Evolutionary conservation across 2,888 invertebrate species (phyloP).

Genomic region (Drosophila leonis): DNA sequence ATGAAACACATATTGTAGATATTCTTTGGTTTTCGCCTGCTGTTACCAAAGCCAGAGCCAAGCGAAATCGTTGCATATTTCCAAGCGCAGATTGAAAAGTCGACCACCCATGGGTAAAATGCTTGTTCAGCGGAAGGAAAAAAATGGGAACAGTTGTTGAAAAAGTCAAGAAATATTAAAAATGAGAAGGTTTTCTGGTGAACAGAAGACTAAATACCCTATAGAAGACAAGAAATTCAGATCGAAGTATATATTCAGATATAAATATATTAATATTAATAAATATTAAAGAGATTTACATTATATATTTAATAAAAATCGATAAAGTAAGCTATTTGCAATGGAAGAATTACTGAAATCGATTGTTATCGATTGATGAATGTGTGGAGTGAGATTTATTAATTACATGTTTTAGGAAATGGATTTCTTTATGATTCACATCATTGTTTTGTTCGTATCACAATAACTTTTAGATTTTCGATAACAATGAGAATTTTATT

Average conservation of each 20-base stretch:
- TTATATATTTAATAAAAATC: neutral
- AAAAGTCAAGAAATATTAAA: neutral
- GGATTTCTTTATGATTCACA: no score
- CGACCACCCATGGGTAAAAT: slow-evolving; percentile 23
- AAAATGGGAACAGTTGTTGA: slow-evolving; percentile 6
- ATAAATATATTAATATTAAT: no score
- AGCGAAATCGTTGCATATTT: slow-evolving; percentile 43
- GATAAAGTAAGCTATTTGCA: neutral
- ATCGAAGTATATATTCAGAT: neutral
- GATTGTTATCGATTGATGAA: neutral
- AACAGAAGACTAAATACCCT: neutral
- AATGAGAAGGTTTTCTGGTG: neutral
- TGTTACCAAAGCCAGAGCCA: slow-evolving; percentile 17
- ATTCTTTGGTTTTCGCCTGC: slow-evolving; percentile 20
- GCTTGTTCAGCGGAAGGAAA: slow-evolving; percentile 9
- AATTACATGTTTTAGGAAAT: no score
- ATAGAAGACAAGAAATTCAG: neutral
- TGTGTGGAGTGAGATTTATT: no score
- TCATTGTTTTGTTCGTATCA: no score
- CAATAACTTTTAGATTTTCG: no score
- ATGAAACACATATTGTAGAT: slow-evolving; percentile 17
- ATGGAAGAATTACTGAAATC: neutral
- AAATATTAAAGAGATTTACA: no score
- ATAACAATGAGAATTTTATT: no score
- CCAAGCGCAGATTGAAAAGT: slow-evolving; percentile 58